phyloP scores from a whole-genome alignment of 2,888 invertebrate genomes.

The Parnassius glacialis region DNA sequence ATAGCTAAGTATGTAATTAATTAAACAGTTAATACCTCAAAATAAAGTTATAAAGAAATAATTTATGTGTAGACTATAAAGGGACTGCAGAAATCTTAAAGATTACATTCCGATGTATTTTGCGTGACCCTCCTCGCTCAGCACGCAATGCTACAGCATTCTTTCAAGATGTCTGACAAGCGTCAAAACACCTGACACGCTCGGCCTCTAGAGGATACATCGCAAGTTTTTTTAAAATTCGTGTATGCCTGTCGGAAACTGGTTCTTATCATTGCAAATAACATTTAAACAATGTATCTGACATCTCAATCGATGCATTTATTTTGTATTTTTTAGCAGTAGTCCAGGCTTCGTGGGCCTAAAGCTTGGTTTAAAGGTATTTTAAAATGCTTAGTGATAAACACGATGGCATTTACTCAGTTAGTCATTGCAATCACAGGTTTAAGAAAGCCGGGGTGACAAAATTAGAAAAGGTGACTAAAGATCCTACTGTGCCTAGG shows the following conservation, averaged over 20 bases:
- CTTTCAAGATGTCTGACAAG: neutral
- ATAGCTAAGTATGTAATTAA: too few relatives aligned
- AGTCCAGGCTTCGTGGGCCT: too few relatives aligned
- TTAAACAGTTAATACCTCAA: too few relatives aligned
- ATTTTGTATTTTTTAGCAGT: too few relatives aligned
- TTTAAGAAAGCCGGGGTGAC: too few relatives aligned
- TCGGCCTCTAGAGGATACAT: slow-evolving; percentile 3
- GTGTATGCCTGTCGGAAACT: slow-evolving; percentile 3
- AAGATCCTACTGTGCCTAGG: too few relatives aligned
- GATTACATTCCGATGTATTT: slow-evolving; percentile 3
- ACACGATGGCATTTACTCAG: too few relatives aligned
- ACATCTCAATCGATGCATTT: too few relatives aligned
- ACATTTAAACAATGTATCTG: slow-evolving; percentile 1
- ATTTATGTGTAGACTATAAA: slow-evolving; percentile 1
- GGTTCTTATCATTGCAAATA: slow-evolving; percentile 4
- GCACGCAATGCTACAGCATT: slow-evolving; percentile 4
- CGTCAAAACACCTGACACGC: slow-evolving; percentile 18
- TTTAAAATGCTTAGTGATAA: too few relatives aligned
- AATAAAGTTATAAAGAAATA: neutral
- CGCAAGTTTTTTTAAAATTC: slow-evolving; percentile 16
- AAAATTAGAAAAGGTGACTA: too few relatives aligned
- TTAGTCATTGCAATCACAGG: too few relatives aligned
- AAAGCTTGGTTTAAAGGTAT: too few relatives aligned
- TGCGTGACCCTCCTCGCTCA: slow-evolving; percentile 4
- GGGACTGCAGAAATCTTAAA: neutral